phyloP scores from a whole-genome alignment of 2,797 vertebrate genomes.

The Schizopygopsis malacanthus region DNA sequence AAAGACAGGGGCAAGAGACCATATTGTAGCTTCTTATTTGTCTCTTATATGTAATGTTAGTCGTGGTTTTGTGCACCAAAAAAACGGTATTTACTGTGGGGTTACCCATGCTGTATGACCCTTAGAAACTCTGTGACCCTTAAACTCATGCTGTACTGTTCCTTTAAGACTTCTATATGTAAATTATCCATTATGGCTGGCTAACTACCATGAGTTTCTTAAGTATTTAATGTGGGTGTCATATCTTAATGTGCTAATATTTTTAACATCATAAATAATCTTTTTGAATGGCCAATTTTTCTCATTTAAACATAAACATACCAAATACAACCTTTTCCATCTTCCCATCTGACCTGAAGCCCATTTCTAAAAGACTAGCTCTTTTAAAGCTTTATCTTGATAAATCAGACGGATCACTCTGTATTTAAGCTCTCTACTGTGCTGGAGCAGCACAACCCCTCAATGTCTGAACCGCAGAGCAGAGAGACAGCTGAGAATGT shows the following conservation, averaged over 20 bases:
- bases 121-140: background rate
- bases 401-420: constrained; percentile 26
- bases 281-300: background rate
- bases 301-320: background rate
- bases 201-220: background rate
- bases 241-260: background rate
- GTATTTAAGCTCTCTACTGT: constrained; percentile 34
- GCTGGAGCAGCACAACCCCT: constrained; percentile 43
- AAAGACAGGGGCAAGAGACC: background rate
- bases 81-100: background rate
- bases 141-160: background rate
- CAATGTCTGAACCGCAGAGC: constrained; percentile 46
- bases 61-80: background rate
- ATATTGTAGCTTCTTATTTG: background rate
- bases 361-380: background rate
- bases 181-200: background rate
- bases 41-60: background rate
- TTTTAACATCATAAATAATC: background rate
- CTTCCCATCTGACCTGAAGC: background rate
- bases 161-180: background rate
- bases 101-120: background rate
- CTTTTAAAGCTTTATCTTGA: constrained; percentile 2
- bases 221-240: background rate
- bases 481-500: constrained; percentile 51
- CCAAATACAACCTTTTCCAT: background rate